Evolutionary conservation across 2,888 invertebrate genomes (phyloP), one percentile per base, ranked within the genome.

Genomic region (Apotomis capreana): DNA sequence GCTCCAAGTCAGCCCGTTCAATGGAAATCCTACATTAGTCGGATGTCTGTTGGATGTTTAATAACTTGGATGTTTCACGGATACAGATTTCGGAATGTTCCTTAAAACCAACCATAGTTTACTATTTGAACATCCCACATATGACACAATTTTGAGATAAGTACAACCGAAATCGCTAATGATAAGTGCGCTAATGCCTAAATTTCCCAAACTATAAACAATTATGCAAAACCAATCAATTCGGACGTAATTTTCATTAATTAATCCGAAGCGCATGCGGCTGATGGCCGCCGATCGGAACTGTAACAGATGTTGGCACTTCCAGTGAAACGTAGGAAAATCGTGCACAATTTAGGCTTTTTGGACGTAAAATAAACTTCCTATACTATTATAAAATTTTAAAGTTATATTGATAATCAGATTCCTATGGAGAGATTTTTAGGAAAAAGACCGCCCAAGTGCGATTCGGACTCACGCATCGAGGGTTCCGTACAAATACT

Each of bases 241-340:
- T 84, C 81, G 86, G 88, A 89, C 87, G 86, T 85, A 89, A 89
- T 89, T 89, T 90, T 89, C 88, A 87, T 88, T 91, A 90, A 91
- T 91, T 90, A 91, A 90, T 88, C 87, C 87, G 83, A 84, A 87
- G 87, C 84, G 84, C 82, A 84, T 79, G 83, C 84, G 85, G 84
- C 84, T 84, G 83, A 78, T 86, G 83, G 85, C 84, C 84, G 87
- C 85, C 87, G 85, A 86, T 86, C 84, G 83, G 78, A 83, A 82
- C 80, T 81, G 83, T 79, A 84, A 84, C 86, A 83, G 81, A 83
- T 84, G 86, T 86, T 88, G 87, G 84, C 75, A 81, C 79, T 79
- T 75, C 76, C 71, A 46, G 26, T 8, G 40, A 12, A 26, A 26
- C 55, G 49, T 49, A 49, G 40, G 64, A 26, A 55, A 65, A 65